Percentiles rank a stretch among this genome's conserved stretches.
Conservation (phyloP, 2,888 invertebrate genomes). For the Drosophila pseudotalamancana region DNA sequence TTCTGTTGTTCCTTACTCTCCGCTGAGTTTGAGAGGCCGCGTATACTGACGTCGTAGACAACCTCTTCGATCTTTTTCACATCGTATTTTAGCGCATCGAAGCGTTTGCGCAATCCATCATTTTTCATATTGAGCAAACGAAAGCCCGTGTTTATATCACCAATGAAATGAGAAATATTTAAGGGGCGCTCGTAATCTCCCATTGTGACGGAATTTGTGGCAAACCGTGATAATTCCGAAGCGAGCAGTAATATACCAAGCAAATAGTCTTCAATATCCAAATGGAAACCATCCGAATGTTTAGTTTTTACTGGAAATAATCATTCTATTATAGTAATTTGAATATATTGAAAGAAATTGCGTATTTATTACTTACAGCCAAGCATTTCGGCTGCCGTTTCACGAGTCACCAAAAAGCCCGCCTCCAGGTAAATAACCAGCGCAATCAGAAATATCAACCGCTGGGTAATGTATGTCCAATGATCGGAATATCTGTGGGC, state of each 20-base stretch:
- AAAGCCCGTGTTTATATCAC: slow-evolving; percentile 95
- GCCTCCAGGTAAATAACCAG: slow-evolving; percentile 92
- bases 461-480: slow-evolving; percentile 93
- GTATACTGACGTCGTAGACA: slow-evolving; percentile 92
- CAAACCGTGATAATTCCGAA: slow-evolving; percentile 92
- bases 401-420: slow-evolving; percentile 89
- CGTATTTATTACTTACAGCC: slow-evolving; percentile 87
- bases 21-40: slow-evolving; percentile 86
- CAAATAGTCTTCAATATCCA: slow-evolving; percentile 96
- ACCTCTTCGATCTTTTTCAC: slow-evolving; percentile 97
- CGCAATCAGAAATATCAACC: slow-evolving; percentile 91
- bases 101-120: slow-evolving; percentile 93
- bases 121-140: slow-evolving; percentile 95
- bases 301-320: slow-evolving; percentile 87
- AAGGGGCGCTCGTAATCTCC: slow-evolving; percentile 93
- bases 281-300: slow-evolving; percentile 91
- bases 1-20: slow-evolving; percentile 40
- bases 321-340: background rate
- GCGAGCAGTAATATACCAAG: slow-evolving; percentile 93
- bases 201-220: slow-evolving; percentile 93
- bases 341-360: no score
- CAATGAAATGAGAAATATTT: slow-evolving; percentile 93
- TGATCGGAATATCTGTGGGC: slow-evolving; percentile 90
- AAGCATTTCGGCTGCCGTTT: slow-evolving; percentile 90
- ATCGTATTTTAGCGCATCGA: slow-evolving; percentile 95